phyloP scores from a whole-genome alignment of 2,797 vertebrate species.

The Phrynocephalus forsythii region DNA sequence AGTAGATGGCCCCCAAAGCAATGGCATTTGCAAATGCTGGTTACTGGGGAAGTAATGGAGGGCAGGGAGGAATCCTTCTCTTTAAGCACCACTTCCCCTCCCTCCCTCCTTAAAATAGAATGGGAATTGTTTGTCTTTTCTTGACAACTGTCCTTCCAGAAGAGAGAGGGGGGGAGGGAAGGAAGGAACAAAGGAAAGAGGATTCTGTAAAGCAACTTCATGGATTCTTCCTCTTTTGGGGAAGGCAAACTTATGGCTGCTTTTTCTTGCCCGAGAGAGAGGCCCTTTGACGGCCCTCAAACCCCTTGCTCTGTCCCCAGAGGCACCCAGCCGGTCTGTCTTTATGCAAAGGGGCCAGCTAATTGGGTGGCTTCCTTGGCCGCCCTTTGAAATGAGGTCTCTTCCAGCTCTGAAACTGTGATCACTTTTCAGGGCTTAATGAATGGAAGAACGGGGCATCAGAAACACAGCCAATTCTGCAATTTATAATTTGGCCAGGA shows the following conservation, averaged over 20 bases:
- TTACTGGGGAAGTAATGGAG: too few relatives aligned
- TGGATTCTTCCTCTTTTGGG: constrained; percentile 56
- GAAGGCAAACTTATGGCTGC: constrained; percentile 41
- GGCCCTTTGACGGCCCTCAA: constrained; percentile 64
- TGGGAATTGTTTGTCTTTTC: constrained; percentile 33
- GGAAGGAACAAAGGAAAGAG: too few relatives aligned
- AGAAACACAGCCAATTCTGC: constrained; percentile 72
- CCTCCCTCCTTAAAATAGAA: constrained; percentile 3
- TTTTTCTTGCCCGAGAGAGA: constrained; percentile 60
- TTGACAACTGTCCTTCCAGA: constrained; percentile 60
- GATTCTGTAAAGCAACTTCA: constrained; percentile 38
- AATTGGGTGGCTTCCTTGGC: constrained; percentile 64
- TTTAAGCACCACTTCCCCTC: not conserved
- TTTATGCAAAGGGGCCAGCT: constrained; percentile 33
- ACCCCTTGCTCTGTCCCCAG: constrained; percentile 18
- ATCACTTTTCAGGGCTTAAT: constrained; percentile 76
- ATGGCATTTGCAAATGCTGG: too few relatives aligned
- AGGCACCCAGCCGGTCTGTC: too few relatives aligned
- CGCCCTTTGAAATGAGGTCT: constrained; percentile 64
- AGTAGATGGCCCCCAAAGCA: too few relatives aligned
- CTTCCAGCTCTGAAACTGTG: constrained; percentile 71
- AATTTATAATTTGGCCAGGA: constrained; percentile 64
- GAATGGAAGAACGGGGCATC: constrained; percentile 73
- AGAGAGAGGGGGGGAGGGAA: not conserved
- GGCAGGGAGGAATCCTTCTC: not conserved